Percentiles rank a stretch among this genome's conserved stretches.
phyloP scores from a whole-genome alignment of 2,797 vertebrate species.

The Silurus aristotelis region DNA sequence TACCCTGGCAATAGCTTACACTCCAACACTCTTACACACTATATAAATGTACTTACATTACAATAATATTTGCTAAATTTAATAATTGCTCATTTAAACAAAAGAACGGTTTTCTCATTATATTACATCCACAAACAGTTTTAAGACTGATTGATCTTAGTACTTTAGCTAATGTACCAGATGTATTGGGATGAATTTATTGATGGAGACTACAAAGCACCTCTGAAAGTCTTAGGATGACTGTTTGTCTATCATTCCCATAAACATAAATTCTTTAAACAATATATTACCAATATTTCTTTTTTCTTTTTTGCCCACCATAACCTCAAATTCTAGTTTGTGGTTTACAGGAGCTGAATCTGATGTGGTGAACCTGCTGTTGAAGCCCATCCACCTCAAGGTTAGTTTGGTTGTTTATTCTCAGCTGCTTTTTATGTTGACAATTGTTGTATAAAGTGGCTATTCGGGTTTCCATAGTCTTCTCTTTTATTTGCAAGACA shows the following conservation, averaged over 20 bases:
- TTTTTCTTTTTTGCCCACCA: neutral
- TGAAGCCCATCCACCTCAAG: neutral
- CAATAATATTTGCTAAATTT: neutral
- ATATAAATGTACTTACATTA: neutral
- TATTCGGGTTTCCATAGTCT: neutral
- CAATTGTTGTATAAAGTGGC: neutral
- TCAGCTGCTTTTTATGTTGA: neutral
- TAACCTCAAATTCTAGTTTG: neutral
- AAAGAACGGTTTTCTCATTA: too few relatives aligned
- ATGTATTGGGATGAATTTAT: too few relatives aligned
- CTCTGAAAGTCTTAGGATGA: too few relatives aligned
- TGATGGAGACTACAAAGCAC: too few relatives aligned
- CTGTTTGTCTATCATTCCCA: too few relatives aligned
- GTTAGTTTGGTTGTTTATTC: neutral
- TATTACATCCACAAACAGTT: too few relatives aligned
- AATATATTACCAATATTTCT: neutral
- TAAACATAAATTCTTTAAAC: neutral
- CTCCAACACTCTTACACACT: too few relatives aligned
- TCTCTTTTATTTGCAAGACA: neutral
- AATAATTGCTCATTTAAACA: too few relatives aligned
- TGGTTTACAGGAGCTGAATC: neutral
- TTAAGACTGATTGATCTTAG: too few relatives aligned
- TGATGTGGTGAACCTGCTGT: neutral
- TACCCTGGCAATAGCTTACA: too few relatives aligned
- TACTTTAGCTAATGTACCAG: too few relatives aligned